Evolutionary conservation across 2,113 vertebrate species (phyloP), one percentile per base, ranked within the genome.

Genomic region (Nettapus auritus): DNA sequence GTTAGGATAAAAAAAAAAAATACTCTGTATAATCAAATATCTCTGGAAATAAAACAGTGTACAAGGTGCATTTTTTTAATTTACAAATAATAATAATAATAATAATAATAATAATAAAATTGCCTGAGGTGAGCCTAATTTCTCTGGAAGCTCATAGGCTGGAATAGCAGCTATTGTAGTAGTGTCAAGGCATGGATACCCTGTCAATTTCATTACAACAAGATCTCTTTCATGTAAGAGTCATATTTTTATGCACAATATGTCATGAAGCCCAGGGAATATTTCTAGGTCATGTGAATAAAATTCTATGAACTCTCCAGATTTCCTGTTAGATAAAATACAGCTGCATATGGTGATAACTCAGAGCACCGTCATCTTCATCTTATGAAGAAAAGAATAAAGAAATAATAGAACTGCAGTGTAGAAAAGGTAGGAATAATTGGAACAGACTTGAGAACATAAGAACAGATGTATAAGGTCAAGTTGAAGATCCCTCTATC

Each of bases 401-500:
- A 81, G 15, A 36, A 76, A 76, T 10, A 83, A 48, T 14, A 28
- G 10, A 40, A 38, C 48, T 82, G 11, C 21, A 67, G 17, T 13
- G 4, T 22, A 56, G 13, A 56, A 82, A 25, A 73, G 34, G 7
- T 25, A n/a, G 73, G 11, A 78, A 87, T 86, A 42, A 63, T 2
- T 52, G 11, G 90, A 89, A 17, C 12, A 70, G 15, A 46, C 14
- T 13, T n/a, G 20, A 48, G 17, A 71, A 29, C 8, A 2, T 40
- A 70, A 29, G 9, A 46, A 42, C 9, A 89, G 28, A 55, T 50
- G 52, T 19, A 28, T 1, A 55, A 53, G 18, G 11, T 57, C 16
- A 44, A 7, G 29, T 3, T 74, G 34, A 82, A 74, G 29, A 16
- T 9, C 2, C 1, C 7, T 1, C 1, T 34, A 2, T 50, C 8